A percentile compares a stretch with the other conserved stretches of the same genome.
phyloP scores from a whole-genome alignment of 2,888 invertebrate genomes.

The Acrobeloides nanus region DNA sequence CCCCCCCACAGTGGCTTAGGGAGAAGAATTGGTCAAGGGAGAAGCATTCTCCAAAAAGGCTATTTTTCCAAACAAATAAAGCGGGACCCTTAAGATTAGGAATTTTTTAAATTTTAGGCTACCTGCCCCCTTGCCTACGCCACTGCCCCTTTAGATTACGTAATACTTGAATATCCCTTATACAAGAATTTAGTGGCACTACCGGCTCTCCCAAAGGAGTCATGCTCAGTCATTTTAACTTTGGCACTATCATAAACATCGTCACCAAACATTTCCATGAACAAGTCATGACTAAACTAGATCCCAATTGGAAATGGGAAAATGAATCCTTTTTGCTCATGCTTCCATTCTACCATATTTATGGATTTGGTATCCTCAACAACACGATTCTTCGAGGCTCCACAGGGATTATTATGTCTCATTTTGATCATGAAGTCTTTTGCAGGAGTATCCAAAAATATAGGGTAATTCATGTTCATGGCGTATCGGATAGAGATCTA shows the following conservation, averaged over 20 bases:
- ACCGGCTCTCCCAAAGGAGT: conserved; percentile 36
- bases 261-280: background rate
- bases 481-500: too few species aligned
- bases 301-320: conserved; percentile 51
- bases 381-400: conserved; percentile 24
- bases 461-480: conserved; percentile 12
- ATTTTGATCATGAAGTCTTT: conserved; percentile 42
- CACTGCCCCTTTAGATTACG: too few species aligned
- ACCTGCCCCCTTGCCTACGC: too few species aligned
- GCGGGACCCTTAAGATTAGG: too few species aligned
- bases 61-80: too few species aligned
- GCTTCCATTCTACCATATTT: conserved; percentile 58
- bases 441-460: conserved; percentile 35
- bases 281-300: conserved; percentile 5
- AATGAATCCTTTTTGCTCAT: conserved; percentile 61
- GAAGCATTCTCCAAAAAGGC: too few species aligned
- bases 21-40: too few species aligned
- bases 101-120: too few species aligned
- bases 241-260: conserved; percentile 32
- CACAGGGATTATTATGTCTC: conserved; percentile 36
- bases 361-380: conserved; percentile 36
- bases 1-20: too few species aligned
- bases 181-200: conserved; percentile 53
- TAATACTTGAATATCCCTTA: too few species aligned
- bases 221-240: conserved; percentile 33